Conservation (phyloP, 2,797 vertebrate species). For the Cryptoprocta ferox region DNA sequence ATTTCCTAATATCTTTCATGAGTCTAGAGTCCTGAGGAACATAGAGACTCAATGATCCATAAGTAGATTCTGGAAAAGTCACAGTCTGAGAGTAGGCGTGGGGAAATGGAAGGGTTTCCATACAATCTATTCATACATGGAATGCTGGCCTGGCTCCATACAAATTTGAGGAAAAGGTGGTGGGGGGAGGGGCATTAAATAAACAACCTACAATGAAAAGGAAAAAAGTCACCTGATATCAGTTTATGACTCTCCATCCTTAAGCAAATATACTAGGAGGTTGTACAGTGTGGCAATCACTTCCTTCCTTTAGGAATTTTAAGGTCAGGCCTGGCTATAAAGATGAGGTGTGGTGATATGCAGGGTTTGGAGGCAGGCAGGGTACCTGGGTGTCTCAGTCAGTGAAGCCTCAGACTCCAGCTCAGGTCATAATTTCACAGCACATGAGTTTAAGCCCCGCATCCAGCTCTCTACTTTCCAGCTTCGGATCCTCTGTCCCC, state of each 20-base stretch:
- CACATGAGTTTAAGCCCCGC: no score
- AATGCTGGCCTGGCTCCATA: neutral
- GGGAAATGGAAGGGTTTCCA: neutral
- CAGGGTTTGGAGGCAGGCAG: neutral
- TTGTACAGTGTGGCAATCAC: neutral
- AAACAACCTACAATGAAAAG: slow-evolving; percentile 10
- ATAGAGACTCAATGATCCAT: neutral
- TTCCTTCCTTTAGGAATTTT: neutral
- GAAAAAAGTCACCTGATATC: neutral
- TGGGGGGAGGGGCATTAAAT: neutral
- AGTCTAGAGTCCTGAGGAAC: neutral
- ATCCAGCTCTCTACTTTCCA: no score
- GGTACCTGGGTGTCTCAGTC: no score
- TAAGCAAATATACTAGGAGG: neutral
- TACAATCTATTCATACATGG: neutral
- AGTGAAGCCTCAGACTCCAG: no score
- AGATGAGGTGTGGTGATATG: neutral
- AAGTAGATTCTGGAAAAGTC: neutral
- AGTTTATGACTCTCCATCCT: neutral
- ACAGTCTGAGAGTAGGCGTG: neutral
- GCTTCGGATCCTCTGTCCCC: no score
- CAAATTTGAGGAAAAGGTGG: slow-evolving; percentile 1
- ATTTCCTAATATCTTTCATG: neutral
- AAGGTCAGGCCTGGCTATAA: neutral
- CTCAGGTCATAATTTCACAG: no score